phyloP scores from a whole-genome alignment of 2,888 invertebrate species.

The Morpho deidamia region DNA sequence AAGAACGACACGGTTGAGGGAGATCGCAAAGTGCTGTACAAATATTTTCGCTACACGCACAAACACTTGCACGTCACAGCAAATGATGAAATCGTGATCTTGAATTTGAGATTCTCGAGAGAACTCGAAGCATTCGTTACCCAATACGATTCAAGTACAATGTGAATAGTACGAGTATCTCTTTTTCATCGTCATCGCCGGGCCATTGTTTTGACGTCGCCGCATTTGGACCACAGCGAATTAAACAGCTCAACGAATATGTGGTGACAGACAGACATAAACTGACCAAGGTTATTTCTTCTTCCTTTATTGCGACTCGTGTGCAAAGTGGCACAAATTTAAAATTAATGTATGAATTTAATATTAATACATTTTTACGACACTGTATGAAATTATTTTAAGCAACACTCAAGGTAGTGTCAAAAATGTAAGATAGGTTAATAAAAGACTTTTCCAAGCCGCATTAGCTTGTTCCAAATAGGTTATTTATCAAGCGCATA shows the following conservation, averaged over 20 bases:
- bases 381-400: constrained; percentile 8
- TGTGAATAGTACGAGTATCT: constrained; percentile 12
- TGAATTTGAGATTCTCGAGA: constrained; percentile 31
- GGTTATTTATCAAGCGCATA: too few relatives aligned
- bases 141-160: constrained; percentile 16
- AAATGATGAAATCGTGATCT: constrained; percentile 34
- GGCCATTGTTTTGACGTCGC: constrained; percentile 32
- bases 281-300: constrained; percentile 27
- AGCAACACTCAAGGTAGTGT: neutral
- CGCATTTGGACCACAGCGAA: constrained; percentile 32
- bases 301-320: constrained; percentile 5
- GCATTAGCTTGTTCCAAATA: too few relatives aligned
- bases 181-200: constrained; percentile 25
- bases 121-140: constrained; percentile 17
- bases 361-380: neutral
- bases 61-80: constrained; percentile 37
- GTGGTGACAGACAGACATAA: constrained; percentile 21
- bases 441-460: too few relatives aligned
- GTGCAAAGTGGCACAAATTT: neutral
- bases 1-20: constrained; percentile 32
- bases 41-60: constrained; percentile 47
- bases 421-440: too few relatives aligned
- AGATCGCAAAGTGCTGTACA: constrained; percentile 46
- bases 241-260: constrained; percentile 24
- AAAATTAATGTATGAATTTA: neutral